Conservation (phyloP, 2,113 vertebrate species). For the Halichoerus grypus region DNA sequence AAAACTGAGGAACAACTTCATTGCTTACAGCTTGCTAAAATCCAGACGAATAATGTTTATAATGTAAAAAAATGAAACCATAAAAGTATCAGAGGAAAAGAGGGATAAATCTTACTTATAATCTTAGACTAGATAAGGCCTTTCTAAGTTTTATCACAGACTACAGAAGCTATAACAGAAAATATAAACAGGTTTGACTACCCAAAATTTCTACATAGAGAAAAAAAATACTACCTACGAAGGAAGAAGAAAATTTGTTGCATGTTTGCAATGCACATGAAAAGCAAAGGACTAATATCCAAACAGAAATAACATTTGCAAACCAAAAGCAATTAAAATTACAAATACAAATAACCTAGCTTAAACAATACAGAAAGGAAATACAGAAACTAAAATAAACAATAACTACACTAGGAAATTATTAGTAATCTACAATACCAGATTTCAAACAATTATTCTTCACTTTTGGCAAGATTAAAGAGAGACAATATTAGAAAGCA, state of each 20-base stretch:
- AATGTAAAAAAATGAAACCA: background rate
- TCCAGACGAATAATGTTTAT: background rate
- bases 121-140: background rate
- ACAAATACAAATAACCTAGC: background rate
- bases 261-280: background rate
- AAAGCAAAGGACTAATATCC: background rate
- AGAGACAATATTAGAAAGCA: background rate
- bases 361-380: background rate
- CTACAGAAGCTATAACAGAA: background rate
- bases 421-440: background rate
- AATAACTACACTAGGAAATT: background rate
- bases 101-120: background rate
- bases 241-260: background rate
- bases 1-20: background rate
- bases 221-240: background rate
- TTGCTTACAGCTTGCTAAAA: background rate
- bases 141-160: background rate
- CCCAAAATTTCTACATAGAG: background rate
- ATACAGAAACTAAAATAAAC: background rate
- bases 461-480: background rate
- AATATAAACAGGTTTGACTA: background rate
- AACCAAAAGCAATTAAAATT: constrained; percentile 19
- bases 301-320: background rate
- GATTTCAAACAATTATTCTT: background rate
- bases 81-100: background rate